phyloP scores from a whole-genome alignment of 2,888 invertebrate genomes.

The Tetragonisca angustula region DNA sequence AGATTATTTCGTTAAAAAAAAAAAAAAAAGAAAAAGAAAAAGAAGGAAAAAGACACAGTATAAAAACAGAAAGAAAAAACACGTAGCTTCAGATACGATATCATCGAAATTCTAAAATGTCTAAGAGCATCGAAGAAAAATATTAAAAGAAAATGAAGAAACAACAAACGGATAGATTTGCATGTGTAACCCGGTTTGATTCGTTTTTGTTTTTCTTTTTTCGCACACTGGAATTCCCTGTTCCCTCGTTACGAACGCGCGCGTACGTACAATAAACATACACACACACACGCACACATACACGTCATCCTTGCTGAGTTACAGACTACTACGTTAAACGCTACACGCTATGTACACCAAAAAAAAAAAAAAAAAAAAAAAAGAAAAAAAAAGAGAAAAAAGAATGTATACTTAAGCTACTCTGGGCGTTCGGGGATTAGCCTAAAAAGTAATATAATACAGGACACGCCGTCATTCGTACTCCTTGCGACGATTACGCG shows the following conservation, averaged over 20 bases:
- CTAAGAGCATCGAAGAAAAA: background rate
- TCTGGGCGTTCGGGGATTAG: slow-evolving; percentile 74
- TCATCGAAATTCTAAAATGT: slow-evolving; percentile 11
- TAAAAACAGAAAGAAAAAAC: background rate
- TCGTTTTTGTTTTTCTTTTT: slow-evolving; percentile 46
- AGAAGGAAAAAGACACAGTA: too few species aligned
- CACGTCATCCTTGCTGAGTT: slow-evolving; percentile 44
- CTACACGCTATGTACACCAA: slow-evolving; percentile 81
- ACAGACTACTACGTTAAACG: slow-evolving; percentile 53
- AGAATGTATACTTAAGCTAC: slow-evolving; percentile 76
- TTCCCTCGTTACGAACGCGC: slow-evolving; percentile 33
- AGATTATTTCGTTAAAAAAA: background rate
- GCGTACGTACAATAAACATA: background rate
- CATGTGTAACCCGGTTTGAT: slow-evolving; percentile 21
- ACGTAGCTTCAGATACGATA: background rate
- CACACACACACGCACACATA: background rate
- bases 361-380: background rate
- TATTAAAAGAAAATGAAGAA: background rate
- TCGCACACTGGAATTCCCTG: slow-evolving; percentile 39
- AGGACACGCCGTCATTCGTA: slow-evolving; percentile 75
- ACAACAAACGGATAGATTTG: slow-evolving; percentile 4
- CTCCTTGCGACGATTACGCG: slow-evolving; percentile 76
- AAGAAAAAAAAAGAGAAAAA: slow-evolving; percentile 19
- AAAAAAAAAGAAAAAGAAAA: background rate
- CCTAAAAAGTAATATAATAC: slow-evolving; percentile 83